Evolutionary conservation across 64 coral and sea anemone species (phyloP), one percentile per base, ranked within the genome.

Genomic region (Actinia tenebrosa): DNA sequence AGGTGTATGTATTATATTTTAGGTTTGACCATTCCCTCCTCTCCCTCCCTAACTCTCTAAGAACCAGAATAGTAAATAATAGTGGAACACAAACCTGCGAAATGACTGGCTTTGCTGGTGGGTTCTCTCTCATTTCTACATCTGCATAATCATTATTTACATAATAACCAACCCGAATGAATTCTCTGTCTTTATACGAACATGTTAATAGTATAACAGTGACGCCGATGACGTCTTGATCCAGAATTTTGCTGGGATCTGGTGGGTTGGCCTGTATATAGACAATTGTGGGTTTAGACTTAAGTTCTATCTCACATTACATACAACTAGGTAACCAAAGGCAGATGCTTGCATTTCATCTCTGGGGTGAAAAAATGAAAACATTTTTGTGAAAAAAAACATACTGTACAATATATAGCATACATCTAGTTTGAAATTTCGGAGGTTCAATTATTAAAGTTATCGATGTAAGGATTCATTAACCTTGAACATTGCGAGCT

Each of bases 131-230:
- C 84, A 99, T 84, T 61, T 99, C 97, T 69, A 77, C 50, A 71
- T 99, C 93, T n/a, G 20, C 86, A 84, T 99, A 99, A 56, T 99
- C 97, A 91, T 99, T 99, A 82, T 99, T 99, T 14, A 99, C 93
- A 91, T 99, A 99, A 56, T 99, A 99, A 23, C 97, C 97, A 77
- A 99, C 93, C 45, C 97, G 88, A 16, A 99, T 88, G 89, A 99
- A 99, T 77, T 99, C 97, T 79, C 85, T 92, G 22, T 90, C 88
- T 79, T 83, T 92, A 58, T 95, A 99, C 0, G 97, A 95, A 85
- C 97, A 95, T 56, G 96, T 99, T 61, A 99, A 77, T 45, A 99
- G 86, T 53, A 99, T 84, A 17, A 99, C 96, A 68, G 96, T 99
- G 1, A 99, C 96, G 83, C 96, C 96, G 84, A 99, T 87, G 6